Conservation (phyloP, 2,797 vertebrate genomes). For the Sebastes ruberrimus region DNA sequence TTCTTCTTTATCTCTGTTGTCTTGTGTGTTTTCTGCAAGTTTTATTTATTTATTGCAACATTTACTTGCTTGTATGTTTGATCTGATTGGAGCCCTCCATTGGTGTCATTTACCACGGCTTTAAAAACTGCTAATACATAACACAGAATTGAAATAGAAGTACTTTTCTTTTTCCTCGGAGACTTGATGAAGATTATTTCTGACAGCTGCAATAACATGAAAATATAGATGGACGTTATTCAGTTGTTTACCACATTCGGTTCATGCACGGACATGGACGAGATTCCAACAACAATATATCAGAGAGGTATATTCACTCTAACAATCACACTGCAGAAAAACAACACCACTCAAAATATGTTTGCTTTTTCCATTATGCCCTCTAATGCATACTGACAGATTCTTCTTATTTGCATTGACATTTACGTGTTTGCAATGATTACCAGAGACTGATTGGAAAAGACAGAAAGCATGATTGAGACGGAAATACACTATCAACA, state of each 20-base stretch:
- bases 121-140: slow-evolving; percentile 33
- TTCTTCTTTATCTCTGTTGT: slow-evolving; percentile 35
- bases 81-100: slow-evolving; percentile 36
- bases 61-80: slow-evolving; percentile 37
- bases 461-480: slow-evolving; percentile 72
- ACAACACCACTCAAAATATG: slow-evolving; percentile 58
- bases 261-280: slow-evolving; percentile 68
- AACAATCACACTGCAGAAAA: slow-evolving; percentile 70
- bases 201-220: slow-evolving; percentile 66
- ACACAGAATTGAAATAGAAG: slow-evolving; percentile 52
- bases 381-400: slow-evolving; percentile 63
- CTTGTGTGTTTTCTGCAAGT: slow-evolving; percentile 25
- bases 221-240: slow-evolving; percentile 63
- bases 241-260: slow-evolving; percentile 53
- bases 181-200: slow-evolving; percentile 59
- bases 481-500: slow-evolving; percentile 62
- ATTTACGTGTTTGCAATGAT: slow-evolving; percentile 66
- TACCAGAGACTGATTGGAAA: slow-evolving; percentile 68
- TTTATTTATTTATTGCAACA: slow-evolving; percentile 59
- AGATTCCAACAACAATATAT: slow-evolving; percentile 55
- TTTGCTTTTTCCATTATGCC: slow-evolving; percentile 61
- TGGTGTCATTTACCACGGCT: neutral
- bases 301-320: slow-evolving; percentile 58
- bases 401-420: slow-evolving; percentile 65
- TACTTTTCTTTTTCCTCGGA: neutral